Evolutionary conservation across 2,113 vertebrate genomes (phyloP).

Genomic region (Scalopus aquaticus): DNA sequence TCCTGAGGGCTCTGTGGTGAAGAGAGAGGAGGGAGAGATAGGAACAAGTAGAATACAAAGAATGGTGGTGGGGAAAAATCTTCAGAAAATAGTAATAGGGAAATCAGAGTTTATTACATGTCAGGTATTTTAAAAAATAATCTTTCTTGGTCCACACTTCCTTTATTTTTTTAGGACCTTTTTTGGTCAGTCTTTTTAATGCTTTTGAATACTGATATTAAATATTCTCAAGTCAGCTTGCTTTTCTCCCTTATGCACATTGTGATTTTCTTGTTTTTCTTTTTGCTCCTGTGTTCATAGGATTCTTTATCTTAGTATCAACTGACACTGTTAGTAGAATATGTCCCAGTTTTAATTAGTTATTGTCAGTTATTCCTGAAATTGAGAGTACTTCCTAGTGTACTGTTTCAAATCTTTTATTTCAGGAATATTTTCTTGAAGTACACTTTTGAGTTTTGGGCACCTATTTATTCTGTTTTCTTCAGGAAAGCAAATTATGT

Average conservation of each 20-base stretch:
- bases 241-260: neutral
- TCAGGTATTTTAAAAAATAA: too few species aligned
- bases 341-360: neutral
- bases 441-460: neutral
- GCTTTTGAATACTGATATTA: neutral
- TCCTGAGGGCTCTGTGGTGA: too few species aligned
- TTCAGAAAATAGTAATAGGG: too few species aligned
- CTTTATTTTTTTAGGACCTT: neutral
- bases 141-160: neutral
- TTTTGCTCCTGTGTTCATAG: neutral
- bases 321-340: neutral
- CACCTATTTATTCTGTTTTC: neutral
- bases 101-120: too few species aligned
- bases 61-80: too few species aligned
- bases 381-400: neutral
- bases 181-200: neutral
- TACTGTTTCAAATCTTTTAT: slow-evolving; percentile 8
- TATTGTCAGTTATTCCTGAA: neutral
- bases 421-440: neutral
- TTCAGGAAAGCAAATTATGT: neutral
- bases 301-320: neutral
- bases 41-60: too few species aligned
- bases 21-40: too few species aligned
- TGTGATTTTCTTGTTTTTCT: neutral
- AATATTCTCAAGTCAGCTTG: neutral